Conservation (phyloP, 1,140 invertebrate genomes). For the Coptotermes formosanus region DNA sequence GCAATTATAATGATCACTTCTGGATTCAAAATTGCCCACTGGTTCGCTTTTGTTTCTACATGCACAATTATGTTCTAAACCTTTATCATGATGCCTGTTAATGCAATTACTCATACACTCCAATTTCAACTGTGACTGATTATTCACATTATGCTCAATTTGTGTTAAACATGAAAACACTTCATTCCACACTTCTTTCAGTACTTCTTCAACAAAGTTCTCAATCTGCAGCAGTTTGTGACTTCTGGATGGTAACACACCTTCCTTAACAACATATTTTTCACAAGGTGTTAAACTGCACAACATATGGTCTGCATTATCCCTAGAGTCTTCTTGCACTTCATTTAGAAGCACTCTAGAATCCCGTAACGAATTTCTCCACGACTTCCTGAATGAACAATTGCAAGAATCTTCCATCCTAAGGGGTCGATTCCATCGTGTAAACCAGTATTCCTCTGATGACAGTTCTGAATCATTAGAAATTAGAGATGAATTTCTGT, state of each 20-base stretch:
- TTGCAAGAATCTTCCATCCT: conserved; percentile 20
- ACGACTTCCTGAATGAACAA: conserved; percentile 27
- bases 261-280: neutral
- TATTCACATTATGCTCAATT: neutral
- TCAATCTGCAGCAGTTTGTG: neutral
- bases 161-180: conserved; percentile 12
- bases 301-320: neutral
- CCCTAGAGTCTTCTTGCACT: neutral
- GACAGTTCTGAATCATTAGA: conserved; percentile 23
- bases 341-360: neutral
- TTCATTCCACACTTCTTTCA: neutral
- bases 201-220: conserved; percentile 14
- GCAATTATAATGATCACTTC: no score
- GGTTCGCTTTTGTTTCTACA: no score
- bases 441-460: conserved; percentile 29
- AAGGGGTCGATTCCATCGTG: conserved; percentile 26
- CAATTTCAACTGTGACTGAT: neutral
- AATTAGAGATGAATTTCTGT: neutral
- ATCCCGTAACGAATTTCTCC: conserved; percentile 23
- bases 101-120: no score
- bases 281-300: neutral
- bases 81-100: no score
- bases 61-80: no score
- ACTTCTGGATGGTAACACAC: neutral
- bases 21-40: no score